Base-by-base conservation (phyloP, 2,888 invertebrate genomes). In the Dryobotodes eremita region DNA sequence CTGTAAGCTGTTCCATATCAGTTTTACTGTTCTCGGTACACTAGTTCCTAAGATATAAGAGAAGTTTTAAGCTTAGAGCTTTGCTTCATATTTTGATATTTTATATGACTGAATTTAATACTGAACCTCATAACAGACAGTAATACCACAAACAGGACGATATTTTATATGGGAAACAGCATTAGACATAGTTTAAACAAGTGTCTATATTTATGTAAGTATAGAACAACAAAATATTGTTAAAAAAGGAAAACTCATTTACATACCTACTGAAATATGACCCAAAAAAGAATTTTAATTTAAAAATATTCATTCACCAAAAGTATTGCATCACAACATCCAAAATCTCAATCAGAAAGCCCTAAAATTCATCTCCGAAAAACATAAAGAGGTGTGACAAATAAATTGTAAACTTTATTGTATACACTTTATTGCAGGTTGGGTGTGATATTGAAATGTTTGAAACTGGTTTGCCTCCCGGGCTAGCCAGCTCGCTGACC, bases 391-490 rank as follows among this genome's bases (percentile, higher is more conserved):
- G 80, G 83, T 87, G 83, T 87, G 82, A 89, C 81, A 83, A 88
- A 89, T 87, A 89, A 81, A 87, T 81, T 82, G 79, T 86, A 81
- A 84, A 86, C 70, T 81, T 88, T 89, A 88, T 77, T 84, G 75
- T 80, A 86, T 83, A 82, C 77, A 91, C 92, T 93, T 93, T 94
- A 91, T 91, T 94, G 94, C 93, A 90, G 89, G 88, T 88, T 94
- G 92, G 93, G 95, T 95, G 96, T 96, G 93, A 95, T 96, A 96
- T 96, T 96, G 96, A 96, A 96, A 96, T 96, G 94, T 92, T 89
- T 91, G 92, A 92, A 96, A 96, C 96, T 94, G 95, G 96, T 96
- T 96, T 95, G 93, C 92, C 92, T 92, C 92, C 91, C 88, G 91
- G 90, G 88, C 92, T 91, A 91, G 94, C 92, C 91, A 92, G 94